A percentile compares a stretch with the other conserved stretches of the same genome.
These are phyloP conservation scores for Sicus ferrugineus DNA, from an alignment of 2,888 invertebrate species.

Conservation along the genomic window DNA sequence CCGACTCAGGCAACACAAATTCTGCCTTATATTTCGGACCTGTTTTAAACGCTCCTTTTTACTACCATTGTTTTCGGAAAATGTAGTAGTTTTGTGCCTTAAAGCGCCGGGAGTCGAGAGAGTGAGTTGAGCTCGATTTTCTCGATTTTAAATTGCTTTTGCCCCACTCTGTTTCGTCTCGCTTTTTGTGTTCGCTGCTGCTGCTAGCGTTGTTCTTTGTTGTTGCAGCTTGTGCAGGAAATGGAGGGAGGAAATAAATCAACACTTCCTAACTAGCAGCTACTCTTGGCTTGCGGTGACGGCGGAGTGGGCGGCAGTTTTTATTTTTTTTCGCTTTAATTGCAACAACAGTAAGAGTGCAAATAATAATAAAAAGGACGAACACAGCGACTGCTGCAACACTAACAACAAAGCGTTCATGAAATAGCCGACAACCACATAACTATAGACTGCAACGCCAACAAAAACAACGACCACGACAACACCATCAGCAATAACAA, in stretches of 20 bases:
- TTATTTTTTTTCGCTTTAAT: neutral
- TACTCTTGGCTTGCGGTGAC: slow-evolving; percentile 13
- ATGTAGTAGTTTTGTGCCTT: slow-evolving; percentile 22
- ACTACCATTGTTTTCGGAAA: slow-evolving; percentile 1
- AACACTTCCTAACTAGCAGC: slow-evolving; percentile 24
- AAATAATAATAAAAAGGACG: slow-evolving; percentile 30
- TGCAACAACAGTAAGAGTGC: slow-evolving; percentile 41
- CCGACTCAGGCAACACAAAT: slow-evolving; percentile 39
- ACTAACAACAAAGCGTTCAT: slow-evolving; percentile 1
- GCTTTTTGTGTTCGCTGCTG: neutral
- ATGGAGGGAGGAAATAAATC: slow-evolving; percentile 23
- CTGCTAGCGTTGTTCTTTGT: neutral
- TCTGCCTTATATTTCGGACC: slow-evolving; percentile 31
- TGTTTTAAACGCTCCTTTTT: slow-evolving; percentile 2
- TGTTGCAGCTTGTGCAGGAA: neutral
- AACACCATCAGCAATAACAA: slow-evolving; percentile 14
- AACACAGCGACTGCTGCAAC: neutral
- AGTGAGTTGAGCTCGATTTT: slow-evolving; percentile 22
- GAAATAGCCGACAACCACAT: slow-evolving; percentile 18
- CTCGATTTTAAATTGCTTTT: slow-evolving; percentile 22
- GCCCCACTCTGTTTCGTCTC: slow-evolving; percentile 7
- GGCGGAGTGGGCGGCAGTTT: neutral
- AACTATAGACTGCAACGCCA: neutral
- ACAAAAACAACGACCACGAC: slow-evolving; percentile 3
- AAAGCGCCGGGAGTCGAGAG: slow-evolving; percentile 1